Base-by-base conservation (phyloP, 2,113 vertebrate species). In the Aythya baeri region DNA sequence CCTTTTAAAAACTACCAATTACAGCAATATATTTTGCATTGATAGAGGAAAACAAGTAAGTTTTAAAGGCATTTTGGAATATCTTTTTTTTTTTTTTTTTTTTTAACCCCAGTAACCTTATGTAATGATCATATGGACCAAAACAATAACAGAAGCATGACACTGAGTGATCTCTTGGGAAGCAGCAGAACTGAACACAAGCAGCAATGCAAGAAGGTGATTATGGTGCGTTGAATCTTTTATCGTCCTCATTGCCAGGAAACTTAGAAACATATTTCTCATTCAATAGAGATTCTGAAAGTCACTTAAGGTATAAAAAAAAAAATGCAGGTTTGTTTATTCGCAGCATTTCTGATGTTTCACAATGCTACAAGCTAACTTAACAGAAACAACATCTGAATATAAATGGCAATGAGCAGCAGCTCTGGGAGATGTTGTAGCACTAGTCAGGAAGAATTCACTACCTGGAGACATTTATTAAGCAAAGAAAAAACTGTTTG, bases 391-490 rank as follows among this genome's bases (percentile, higher is more conserved):
- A 83, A 79, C 93, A 83, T 38, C 55, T 29, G 91, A 97, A 96
- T 95, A 86, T 41, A 90, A 96, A 97, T 82, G 62, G 81, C 67
- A 77, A 79, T 21, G 79, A 92, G 83, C 31, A 44, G 91, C 91
- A 94, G 94, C 94, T 92, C 80, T 88, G 94, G 94, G 92, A 94
- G 61, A 89, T 80, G 74, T 74, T 83, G 65, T 25, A 94, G 82
- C 86, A 62, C 76, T 67, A 88, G 29, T 75, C 57, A 18, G 80
- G 44, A 91, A 70, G 79, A 83, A 91, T 87, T 94, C 84, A 95
- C 94, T 86, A 95, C 71, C 86, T 84, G 16, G 0, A 96, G 86
- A 85, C 88, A 80, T 72, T 96, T 97, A 95, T 90, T 91, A 94
- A 89, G 86, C 8, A 29, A 91, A 88, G 68, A 25, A 70, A 70